A percentile compares a stretch with the other conserved stretches of the same genome.
Evolutionary conservation across 2,113 vertebrate genomes (phyloP).

Genomic region (Mungos mungo): DNA sequence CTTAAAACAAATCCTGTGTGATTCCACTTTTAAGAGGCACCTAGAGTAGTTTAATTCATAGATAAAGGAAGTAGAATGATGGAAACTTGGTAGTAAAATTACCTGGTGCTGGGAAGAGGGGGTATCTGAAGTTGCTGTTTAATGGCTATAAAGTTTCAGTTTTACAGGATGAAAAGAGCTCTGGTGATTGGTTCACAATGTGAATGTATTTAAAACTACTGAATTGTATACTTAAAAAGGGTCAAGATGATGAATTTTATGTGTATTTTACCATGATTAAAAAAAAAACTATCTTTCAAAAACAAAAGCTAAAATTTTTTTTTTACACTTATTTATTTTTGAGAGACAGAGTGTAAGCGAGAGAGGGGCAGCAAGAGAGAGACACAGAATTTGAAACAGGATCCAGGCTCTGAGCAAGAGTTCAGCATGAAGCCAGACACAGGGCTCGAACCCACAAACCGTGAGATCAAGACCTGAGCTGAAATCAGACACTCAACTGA

Average conservation of each 20-base stretch:
- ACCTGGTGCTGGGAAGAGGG: not conserved
- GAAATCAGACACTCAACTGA: too few relatives aligned
- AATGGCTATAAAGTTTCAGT: not conserved
- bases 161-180: not conserved
- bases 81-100: not conserved
- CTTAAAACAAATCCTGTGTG: not conserved
- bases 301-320: not conserved
- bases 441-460: too few relatives aligned
- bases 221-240: not conserved
- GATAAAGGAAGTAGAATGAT: not conserved
- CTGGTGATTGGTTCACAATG: not conserved
- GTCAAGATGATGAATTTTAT: not conserved
- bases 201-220: not conserved
- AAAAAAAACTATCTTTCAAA: not conserved
- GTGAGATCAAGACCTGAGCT: too few relatives aligned
- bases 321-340: too few relatives aligned
- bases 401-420: too few relatives aligned
- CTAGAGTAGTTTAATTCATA: not conserved
- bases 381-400: too few relatives aligned
- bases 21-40: not conserved
- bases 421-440: too few relatives aligned
- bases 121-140: not conserved
- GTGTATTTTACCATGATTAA: not conserved
- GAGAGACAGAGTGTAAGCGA: too few relatives aligned
- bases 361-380: too few relatives aligned